Evolutionary conservation across 2,888 invertebrate species (phyloP), one percentile per base, ranked within the genome.

Genomic region (Diloba caeruleocephala): DNA sequence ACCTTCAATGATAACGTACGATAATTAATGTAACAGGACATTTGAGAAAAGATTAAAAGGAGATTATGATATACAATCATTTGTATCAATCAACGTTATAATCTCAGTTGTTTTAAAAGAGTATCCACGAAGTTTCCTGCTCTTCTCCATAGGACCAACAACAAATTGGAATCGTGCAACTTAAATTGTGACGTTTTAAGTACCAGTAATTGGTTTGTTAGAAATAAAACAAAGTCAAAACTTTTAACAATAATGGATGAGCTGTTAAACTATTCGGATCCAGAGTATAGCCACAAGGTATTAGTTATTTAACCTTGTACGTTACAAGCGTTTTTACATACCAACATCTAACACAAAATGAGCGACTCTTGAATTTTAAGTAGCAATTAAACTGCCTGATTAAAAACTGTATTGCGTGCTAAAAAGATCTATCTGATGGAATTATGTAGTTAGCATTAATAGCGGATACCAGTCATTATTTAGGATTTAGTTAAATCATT

Each of bases 291-390:
- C 33, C 25, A 42, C 42, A 44, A 64, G 48, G 34, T 46, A 44
- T 37, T 42, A 65, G 51, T 46, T 64, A 39, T 55, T 42, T 65
- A 66, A 58, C 69, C 71, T 71, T 71, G 67, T 53, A 37, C 19
- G 28, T 33, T 41, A 29, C 23, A 36, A 44, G 46, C 41, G 49
- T 46, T 69, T 65, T 53, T 42, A 57, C 43, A 57, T 48, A 45
- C 15, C 50, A 25, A 44, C 29, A 14, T n/a, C 19, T 14, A 52
- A 25, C 33, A 37, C 49, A 32, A 48, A 67, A 37, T 55, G 42
- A 29, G 33, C 50, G 53, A n/a, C 61, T 46, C 44, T 49, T 64
- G 64, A 67, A 71, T 71, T 41, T 60, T 48, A 67, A 70, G 52
- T 39, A 64, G 50, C 25, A 14, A 48, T 51, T 41, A 49, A 43